Evolutionary conservation across 2,888 invertebrate genomes (phyloP), one percentile per base, ranked within the genome.

Genomic region (Cantharis rufa): DNA sequence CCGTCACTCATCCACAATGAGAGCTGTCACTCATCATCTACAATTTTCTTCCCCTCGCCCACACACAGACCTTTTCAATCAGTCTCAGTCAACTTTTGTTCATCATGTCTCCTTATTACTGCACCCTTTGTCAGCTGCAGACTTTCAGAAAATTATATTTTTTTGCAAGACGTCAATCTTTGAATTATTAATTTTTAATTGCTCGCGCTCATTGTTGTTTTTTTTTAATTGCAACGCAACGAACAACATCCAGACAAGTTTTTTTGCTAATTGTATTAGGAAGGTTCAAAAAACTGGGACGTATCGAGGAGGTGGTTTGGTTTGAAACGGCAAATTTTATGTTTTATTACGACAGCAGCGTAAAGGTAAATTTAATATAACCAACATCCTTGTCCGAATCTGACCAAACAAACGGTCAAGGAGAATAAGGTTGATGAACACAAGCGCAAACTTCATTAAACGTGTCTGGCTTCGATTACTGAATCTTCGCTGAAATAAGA

Each of bases 401-500:
- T 81, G 80, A 80, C 82, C 80, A 80, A 82, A 82, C 82, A 82
- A 74, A 82, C 82, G 82, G 81, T 82, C 83, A 82, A 81, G 64
- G 21, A 10, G 18, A n/a, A n/a, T n/a, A n/a, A 66, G 64, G 18
- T 24, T 82, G 81, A 70, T 80, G 81, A 80, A 83, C 83, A 83
- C 80, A 74, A 82, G 80, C 80, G 85, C 83, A 86, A 87, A 87
- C 86, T 87, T 87, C 86, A 86, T 87, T 87, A 87, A 85, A 86
- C 85, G 85, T 85, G 86, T 86, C 86, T 86, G 84, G 86, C 83
- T 86, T 87, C 86, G 86, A 87, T 87, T 86, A 86, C 86, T 82
- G 83, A 66, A 66, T 66, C 81, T 77, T 82, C 81, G 83, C 83
- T 84, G 84, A 87, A 87, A 87, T 87, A 87, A 87, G 86, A 87